phyloP scores from a whole-genome alignment of 2,797 vertebrate genomes.

The Aplochiton taeniatus region DNA sequence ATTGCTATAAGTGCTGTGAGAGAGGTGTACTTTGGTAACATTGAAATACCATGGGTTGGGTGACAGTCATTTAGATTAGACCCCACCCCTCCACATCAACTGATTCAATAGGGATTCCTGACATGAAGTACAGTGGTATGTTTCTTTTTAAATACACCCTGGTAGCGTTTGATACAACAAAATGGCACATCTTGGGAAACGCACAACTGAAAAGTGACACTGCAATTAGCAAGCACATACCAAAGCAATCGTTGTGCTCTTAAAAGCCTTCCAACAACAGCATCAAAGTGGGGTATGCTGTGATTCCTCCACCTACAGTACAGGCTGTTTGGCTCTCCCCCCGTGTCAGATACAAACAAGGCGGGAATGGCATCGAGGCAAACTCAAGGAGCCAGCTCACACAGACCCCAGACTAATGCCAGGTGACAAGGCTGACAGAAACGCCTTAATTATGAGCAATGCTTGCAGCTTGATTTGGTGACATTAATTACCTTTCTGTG shows the following conservation, averaged over 20 bases:
- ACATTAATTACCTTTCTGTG: constrained; percentile 33
- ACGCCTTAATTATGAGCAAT: constrained; percentile 21
- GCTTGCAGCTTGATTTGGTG: constrained; percentile 17
- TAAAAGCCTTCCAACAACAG: no score
- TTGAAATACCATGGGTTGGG: not conserved
- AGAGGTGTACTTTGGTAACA: not conserved
- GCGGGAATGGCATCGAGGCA: not conserved
- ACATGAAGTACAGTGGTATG: no score
- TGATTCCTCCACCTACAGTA: no score
- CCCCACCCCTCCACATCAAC: no score
- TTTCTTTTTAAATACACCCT: no score
- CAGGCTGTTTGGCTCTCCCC: no score
- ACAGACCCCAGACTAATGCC: constrained; percentile 4
- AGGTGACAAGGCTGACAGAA: constrained; percentile 13
- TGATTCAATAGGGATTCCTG: not conserved
- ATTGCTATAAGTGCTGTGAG: not conserved
- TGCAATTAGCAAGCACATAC: constrained; percentile 9
- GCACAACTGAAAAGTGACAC: not conserved
- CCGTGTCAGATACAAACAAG: constrained; percentile 12
- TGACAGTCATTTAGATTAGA: no score
- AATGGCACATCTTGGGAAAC: not conserved
- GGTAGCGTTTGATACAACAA: not conserved
- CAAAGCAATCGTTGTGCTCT: no score
- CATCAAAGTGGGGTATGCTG: no score
- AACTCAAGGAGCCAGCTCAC: constrained; percentile 1